phyloP scores from a whole-genome alignment of 1,140 invertebrate genomes.

The Coptotermes formosanus region DNA sequence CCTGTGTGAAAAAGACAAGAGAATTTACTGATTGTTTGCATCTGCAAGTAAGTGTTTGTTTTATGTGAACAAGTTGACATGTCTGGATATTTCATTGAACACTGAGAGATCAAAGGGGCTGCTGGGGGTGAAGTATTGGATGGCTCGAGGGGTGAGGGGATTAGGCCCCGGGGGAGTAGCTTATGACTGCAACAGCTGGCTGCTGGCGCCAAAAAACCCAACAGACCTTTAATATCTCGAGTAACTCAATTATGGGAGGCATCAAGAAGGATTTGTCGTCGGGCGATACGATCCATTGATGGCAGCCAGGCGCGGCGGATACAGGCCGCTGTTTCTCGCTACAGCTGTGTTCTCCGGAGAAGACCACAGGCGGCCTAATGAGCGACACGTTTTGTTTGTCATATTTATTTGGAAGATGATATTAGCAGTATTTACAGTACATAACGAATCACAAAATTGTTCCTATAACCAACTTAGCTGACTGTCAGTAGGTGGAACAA shows the following conservation, averaged over 20 bases:
- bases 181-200: slow-evolving; percentile 28
- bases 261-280: slow-evolving; percentile 30
- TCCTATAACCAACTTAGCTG: too few relatives aligned
- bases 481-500: too few relatives aligned
- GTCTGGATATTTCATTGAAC: not conserved
- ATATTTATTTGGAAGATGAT: too few relatives aligned
- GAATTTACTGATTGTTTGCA: too few relatives aligned
- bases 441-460: too few relatives aligned
- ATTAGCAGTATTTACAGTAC: too few relatives aligned
- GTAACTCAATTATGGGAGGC: slow-evolving; percentile 29
- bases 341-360: not conserved
- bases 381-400: too few relatives aligned
- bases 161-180: slow-evolving; percentile 12
- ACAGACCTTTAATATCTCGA: slow-evolving; percentile 28
- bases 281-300: slow-evolving; percentile 27
- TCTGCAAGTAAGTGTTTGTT: too few relatives aligned
- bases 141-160: not conserved
- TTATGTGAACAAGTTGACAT: not conserved
- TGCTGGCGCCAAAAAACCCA: slow-evolving; percentile 30
- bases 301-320: slow-evolving; percentile 26
- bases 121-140: not conserved
- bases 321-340: not conserved
- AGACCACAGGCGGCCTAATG: too few relatives aligned
- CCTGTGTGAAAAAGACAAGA: too few relatives aligned
- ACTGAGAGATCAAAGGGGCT: not conserved